A percentile compares a stretch with the other conserved stretches of the same genome.
Evolutionary conservation across 2,797 vertebrate species (phyloP).

Genomic region (Semaprochilodus insignis): DNA sequence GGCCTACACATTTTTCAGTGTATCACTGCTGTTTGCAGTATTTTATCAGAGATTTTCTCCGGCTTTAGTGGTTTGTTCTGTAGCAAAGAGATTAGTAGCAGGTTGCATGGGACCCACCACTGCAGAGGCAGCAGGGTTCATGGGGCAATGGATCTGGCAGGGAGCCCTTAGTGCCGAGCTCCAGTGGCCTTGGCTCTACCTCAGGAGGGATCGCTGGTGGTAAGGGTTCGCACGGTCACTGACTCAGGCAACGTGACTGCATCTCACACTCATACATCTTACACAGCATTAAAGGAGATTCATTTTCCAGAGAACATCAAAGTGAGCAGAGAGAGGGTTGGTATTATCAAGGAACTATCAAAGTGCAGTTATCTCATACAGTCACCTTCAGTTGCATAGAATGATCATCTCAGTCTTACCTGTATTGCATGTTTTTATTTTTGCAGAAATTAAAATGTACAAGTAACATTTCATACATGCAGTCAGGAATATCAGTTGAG

Average conservation of each 20-base stretch:
- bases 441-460: not conserved
- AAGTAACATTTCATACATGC: too few relatives aligned
- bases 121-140: slow-evolving; percentile 25
- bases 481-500: too few relatives aligned
- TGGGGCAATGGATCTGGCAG: slow-evolving; percentile 30
- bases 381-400: too few relatives aligned
- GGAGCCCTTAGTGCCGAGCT: not conserved
- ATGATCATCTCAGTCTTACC: not conserved
- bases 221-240: slow-evolving; percentile 40
- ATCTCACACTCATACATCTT: not conserved
- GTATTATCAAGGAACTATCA: not conserved
- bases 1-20: too few relatives aligned
- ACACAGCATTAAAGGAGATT: not conserved
- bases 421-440: not conserved
- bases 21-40: too few relatives aligned
- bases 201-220: not conserved
- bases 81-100: not conserved
- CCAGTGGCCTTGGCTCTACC: slow-evolving; percentile 36
- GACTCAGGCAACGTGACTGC: slow-evolving; percentile 20
- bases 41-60: too few relatives aligned
- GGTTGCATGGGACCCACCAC: not conserved
- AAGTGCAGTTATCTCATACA: not conserved
- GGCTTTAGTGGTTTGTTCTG: not conserved
- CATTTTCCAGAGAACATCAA: not conserved
- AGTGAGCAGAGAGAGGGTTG: too few relatives aligned